Conservation (phyloP, 2,888 invertebrate species). For the Abrostola tripartita region DNA sequence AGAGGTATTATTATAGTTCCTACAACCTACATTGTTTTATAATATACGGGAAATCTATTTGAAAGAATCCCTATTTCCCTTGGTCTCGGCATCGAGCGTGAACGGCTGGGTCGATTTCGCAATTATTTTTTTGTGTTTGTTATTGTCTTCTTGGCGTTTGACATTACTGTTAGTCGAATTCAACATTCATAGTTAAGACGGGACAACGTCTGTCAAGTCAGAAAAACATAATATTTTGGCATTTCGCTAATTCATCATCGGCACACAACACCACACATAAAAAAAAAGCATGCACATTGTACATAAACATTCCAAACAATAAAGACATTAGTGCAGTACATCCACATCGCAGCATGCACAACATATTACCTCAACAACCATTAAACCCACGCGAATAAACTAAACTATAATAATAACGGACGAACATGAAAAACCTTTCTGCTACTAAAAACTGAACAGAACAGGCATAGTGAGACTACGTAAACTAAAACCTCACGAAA, state of each 20-base stretch:
- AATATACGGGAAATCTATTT: too few species aligned
- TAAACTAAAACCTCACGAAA: slow-evolving; percentile 71
- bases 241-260: neutral
- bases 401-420: slow-evolving; percentile 46
- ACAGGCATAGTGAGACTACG: slow-evolving; percentile 57
- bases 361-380: slow-evolving; percentile 21
- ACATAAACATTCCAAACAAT: neutral
- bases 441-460: slow-evolving; percentile 52
- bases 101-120: too few species aligned
- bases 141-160: too few species aligned
- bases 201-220: too few species aligned
- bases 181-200: too few species aligned
- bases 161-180: too few species aligned
- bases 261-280: neutral
- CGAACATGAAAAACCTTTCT: slow-evolving; percentile 72
- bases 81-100: too few species aligned
- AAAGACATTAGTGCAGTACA: slow-evolving; percentile 5
- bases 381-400: slow-evolving; percentile 35
- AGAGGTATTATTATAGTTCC: too few species aligned
- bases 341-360: slow-evolving; percentile 1
- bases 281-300: neutral
- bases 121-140: too few species aligned
- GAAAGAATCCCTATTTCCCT: too few species aligned
- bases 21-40: too few species aligned
- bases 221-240: too few species aligned